phyloP scores from a whole-genome alignment of 2,113 vertebrate species.

The Crotalus tigris region DNA sequence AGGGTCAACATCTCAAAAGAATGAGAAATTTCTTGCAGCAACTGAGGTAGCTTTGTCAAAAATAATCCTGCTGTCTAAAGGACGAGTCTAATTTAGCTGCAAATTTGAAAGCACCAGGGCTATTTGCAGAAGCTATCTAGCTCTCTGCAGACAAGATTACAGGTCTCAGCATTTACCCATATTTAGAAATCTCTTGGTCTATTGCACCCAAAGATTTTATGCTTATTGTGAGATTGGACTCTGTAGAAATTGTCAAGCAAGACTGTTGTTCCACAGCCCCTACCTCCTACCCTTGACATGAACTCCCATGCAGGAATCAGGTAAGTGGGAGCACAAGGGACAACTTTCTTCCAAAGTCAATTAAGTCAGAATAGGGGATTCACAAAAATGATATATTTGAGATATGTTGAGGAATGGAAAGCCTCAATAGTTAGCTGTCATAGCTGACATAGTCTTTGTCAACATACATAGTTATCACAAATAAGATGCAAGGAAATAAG shows the following conservation, averaged over 20 bases:
- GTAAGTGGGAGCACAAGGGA: not conserved
- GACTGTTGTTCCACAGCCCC: not conserved
- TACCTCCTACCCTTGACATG: not conserved
- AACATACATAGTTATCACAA: too few species aligned
- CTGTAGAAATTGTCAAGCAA: not conserved
- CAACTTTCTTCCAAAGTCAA: not conserved
- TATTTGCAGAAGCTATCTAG: not conserved
- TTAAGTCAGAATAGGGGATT: not conserved
- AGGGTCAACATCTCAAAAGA: conserved; percentile 14
- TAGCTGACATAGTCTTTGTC: not conserved
- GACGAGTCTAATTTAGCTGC: not conserved
- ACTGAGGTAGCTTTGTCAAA: not conserved
- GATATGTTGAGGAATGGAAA: not conserved
- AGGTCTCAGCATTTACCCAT: not conserved
- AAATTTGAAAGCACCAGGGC: not conserved
- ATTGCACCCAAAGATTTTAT: not conserved
- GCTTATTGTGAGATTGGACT: not conserved
- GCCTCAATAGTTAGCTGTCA: not conserved
- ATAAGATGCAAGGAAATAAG: not conserved
- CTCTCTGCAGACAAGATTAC: not conserved
- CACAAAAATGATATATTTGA: not conserved
- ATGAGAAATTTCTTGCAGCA: not conserved
- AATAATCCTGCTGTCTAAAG: not conserved
- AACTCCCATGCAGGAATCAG: not conserved
- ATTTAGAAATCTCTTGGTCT: not conserved